Conservation (phyloP, 2,113 vertebrate species). For the Planiliza haematocheilus region DNA sequence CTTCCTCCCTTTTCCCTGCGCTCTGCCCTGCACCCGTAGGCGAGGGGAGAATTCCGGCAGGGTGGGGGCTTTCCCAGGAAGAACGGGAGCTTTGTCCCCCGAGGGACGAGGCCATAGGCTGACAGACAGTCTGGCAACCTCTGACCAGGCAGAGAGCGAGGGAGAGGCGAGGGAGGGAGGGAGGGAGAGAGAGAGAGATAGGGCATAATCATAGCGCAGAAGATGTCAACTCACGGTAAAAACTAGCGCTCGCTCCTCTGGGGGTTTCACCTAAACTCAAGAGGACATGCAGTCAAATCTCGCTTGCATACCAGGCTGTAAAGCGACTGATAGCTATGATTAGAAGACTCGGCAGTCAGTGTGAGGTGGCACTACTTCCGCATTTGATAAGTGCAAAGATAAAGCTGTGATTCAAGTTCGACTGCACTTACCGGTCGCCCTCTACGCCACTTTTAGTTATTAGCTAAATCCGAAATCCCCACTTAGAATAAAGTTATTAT, state of each 20-base stretch:
- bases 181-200: conserved; percentile 27
- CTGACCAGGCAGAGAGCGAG: conserved; percentile 62
- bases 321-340: background rate
- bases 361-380: background rate
- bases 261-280: conserved; percentile 45
- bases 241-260: conserved; percentile 22
- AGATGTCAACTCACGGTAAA: conserved; percentile 46
- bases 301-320: background rate
- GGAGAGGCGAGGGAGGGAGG: conserved; percentile 28
- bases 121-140: conserved; percentile 81
- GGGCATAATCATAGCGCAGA: conserved; percentile 53
- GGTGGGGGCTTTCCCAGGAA: conserved; percentile 84
- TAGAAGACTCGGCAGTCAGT: background rate
- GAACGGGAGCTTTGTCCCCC: conserved; percentile 82
- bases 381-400: background rate
- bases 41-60: conserved; percentile 79
- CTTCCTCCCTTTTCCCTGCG: conserved; percentile 28
- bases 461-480: background rate
- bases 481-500: too few relatives aligned
- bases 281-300: background rate
- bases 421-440: background rate
- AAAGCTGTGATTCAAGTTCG: too few relatives aligned
- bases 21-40: conserved; percentile 72
- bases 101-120: conserved; percentile 75
- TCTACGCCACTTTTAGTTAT: too few relatives aligned